Conservation (phyloP, 1,140 invertebrate species). For the Cyclina sinensis region DNA sequence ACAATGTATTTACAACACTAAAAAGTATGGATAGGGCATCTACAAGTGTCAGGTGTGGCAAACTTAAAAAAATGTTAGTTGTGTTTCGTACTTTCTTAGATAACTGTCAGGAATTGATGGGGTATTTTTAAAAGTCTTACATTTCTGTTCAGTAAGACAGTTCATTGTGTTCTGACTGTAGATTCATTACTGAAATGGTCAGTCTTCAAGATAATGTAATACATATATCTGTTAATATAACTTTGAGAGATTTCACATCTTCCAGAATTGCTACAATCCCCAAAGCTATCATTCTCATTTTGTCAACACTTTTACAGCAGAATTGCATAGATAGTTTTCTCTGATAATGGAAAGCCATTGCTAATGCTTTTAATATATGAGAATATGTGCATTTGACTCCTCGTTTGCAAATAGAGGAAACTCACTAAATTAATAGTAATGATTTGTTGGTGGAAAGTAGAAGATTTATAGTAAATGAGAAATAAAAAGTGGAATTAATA, state of each 20-base stretch:
- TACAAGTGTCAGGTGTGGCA: no score
- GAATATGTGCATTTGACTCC: background rate
- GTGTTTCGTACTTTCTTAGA: no score
- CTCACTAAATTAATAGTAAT: background rate
- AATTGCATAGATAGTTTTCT: background rate
- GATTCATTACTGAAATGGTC: background rate
- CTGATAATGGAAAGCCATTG: conserved; percentile 8
- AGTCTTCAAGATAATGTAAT: background rate
- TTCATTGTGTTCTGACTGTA: background rate
- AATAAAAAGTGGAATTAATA: no score
- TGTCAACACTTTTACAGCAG: background rate
- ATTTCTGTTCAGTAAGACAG: no score
- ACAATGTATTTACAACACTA: no score
- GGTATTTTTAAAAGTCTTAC: no score
- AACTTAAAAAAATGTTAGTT: no score
- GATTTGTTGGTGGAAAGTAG: no score
- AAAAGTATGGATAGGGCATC: no score
- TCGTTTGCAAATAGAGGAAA: background rate
- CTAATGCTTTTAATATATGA: background rate
- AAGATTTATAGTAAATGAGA: no score
- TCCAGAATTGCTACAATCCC: background rate
- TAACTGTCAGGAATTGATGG: no score
- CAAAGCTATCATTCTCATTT: background rate
- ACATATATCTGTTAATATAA: background rate
- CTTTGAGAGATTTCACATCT: conserved; percentile 5